These are phyloP conservation scores for Zosterops hypoxanthus DNA, from an alignment of 2,113 vertebrate genomes.

Conservation along the genomic window DNA sequence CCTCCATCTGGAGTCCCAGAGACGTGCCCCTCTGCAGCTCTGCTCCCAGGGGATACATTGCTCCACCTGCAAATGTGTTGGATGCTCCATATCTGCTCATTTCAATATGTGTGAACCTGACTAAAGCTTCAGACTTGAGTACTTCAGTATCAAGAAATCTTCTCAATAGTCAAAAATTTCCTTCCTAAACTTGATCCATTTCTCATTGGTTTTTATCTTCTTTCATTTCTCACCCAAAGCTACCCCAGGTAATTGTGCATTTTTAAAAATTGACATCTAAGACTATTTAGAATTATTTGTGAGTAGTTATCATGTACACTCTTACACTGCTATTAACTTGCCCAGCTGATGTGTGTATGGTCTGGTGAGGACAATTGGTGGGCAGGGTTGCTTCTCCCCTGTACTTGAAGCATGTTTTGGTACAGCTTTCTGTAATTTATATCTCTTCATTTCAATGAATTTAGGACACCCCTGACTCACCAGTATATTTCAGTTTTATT, in stretches of 20 bases:
- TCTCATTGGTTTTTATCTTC: background rate
- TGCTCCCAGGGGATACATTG: accelerated
- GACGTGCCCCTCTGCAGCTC: background rate
- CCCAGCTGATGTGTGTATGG: background rate
- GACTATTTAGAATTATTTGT: background rate
- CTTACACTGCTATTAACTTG: background rate
- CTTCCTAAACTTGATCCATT: background rate
- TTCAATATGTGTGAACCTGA: background rate
- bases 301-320: background rate
- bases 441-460: background rate
- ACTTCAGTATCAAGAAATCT: background rate
- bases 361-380: background rate
- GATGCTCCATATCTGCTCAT: background rate
- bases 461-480: background rate
- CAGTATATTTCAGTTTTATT: background rate
- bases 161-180: background rate
- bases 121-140: background rate
- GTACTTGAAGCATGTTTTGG: background rate
- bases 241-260: background rate
- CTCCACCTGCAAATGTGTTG: background rate
- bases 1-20: accelerated
- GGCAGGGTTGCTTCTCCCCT: background rate
- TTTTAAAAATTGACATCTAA: background rate
- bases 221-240: background rate
- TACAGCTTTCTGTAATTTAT: background rate